Evolutionary conservation across 2,113 vertebrate genomes (phyloP).

Genomic region (Colossoma macropomum): DNA sequence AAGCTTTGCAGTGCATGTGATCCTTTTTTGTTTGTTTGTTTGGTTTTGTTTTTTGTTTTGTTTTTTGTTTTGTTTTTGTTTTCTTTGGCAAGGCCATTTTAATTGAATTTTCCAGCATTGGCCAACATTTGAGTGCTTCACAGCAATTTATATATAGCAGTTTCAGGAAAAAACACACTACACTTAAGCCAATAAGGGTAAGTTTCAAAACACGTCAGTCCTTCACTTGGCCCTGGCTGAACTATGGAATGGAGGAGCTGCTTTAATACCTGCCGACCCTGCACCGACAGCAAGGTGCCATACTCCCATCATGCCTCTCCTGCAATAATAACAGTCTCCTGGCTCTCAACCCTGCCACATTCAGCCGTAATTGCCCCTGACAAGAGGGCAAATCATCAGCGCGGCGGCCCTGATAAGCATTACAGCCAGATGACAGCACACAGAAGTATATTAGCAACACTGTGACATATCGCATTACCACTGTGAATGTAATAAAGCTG

Average conservation of each 20-base stretch:
- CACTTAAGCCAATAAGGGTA: conserved; percentile 38
- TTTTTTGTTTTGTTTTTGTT: background rate
- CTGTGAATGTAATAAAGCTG: conserved; percentile 98
- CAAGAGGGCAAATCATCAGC: conserved; percentile 96
- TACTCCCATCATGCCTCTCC: conserved; percentile 64
- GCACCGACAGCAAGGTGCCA: conserved; percentile 54
- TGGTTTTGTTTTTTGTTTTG: no score
- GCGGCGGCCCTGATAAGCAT: conserved; percentile 94
- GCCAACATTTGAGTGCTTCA: conserved; percentile 25
- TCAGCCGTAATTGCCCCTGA: conserved; percentile 96
- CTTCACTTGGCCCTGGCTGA: conserved; percentile 53
- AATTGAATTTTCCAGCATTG: conserved; percentile 42
- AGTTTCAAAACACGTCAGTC: conserved; percentile 59
- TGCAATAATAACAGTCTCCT: conserved; percentile 72
- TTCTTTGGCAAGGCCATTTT: conserved; percentile 19
- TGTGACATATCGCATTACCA: conserved; percentile 98
- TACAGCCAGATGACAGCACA: conserved; percentile 97
- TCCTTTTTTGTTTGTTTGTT: background rate
- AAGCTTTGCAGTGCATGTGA: conserved; percentile 10
- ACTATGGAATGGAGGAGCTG: conserved; percentile 49
- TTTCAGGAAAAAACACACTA: conserved; percentile 9
- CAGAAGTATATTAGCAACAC: conserved; percentile 90
- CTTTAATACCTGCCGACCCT: conserved; percentile 60
- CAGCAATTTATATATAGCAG: conserved; percentile 29
- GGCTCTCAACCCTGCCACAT: conserved; percentile 85